Evolutionary conservation across 2,888 invertebrate genomes (phyloP).

Genomic region (Itoplectis maculator): DNA sequence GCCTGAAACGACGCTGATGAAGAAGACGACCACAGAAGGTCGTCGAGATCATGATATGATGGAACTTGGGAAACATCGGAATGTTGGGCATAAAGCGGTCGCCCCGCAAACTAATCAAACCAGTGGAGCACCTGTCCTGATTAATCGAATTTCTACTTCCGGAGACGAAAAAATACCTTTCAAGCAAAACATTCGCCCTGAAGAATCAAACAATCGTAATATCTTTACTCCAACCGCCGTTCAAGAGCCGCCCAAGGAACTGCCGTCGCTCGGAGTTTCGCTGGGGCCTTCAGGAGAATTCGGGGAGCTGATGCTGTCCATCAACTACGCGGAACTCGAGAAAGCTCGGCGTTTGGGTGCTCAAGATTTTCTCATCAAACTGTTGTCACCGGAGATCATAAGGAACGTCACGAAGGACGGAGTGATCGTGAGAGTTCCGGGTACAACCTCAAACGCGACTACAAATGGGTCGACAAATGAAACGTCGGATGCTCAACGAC

Average conservation of each 20-base stretch:
- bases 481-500: neutral
- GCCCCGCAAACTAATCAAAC: neutral
- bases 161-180: neutral
- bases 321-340: constrained; percentile 41
- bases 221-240: neutral
- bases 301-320: constrained; percentile 35
- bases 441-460: constrained; percentile 1
- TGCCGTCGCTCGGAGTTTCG: constrained; percentile 20
- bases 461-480: neutral
- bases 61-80: neutral
- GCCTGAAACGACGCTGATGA: constrained; percentile 13
- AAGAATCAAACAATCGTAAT: neutral
- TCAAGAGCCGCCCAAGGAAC: neutral
- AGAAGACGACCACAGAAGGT: neutral
- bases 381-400: constrained; percentile 62
- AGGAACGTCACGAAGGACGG: constrained; percentile 64
- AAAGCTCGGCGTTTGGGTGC: constrained; percentile 51
- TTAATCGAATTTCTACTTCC: neutral
- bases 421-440: constrained; percentile 58
- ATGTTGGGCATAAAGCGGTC: neutral
- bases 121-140: no score
- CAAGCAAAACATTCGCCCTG: neutral
- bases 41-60: neutral
- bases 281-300: constrained; percentile 21
- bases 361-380: constrained; percentile 63